phyloP scores from a whole-genome alignment of 2,888 invertebrate species.

The Timema cristinae region DNA sequence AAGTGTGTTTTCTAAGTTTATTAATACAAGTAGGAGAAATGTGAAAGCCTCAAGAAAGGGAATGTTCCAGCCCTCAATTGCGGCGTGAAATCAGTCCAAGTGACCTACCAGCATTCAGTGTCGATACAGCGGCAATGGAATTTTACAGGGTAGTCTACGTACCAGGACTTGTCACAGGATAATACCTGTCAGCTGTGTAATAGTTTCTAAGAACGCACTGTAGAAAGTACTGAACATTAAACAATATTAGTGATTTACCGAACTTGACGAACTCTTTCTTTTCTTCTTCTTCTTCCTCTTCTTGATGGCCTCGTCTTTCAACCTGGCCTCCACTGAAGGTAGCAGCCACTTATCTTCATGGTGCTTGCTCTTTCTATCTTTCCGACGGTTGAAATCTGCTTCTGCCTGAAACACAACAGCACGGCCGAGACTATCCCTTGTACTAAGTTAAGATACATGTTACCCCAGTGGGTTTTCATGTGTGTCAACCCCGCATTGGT shows the following conservation, averaged over 20 bases:
- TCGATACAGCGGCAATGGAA: no score
- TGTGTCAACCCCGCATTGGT: no score
- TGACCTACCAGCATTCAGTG: no score
- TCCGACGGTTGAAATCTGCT: slow-evolving; percentile 33
- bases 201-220: slow-evolving; percentile 1
- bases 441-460: background rate
- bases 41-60: no score
- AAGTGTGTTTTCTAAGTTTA: no score
- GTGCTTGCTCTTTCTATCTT: slow-evolving; percentile 35
- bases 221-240: background rate
- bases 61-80: no score
- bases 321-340: slow-evolving; percentile 42
- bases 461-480: no score
- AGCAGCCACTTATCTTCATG: slow-evolving; percentile 46
- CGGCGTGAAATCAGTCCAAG: no score
- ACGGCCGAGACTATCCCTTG: background rate
- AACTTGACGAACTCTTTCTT: slow-evolving; percentile 21
- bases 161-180: background rate
- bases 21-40: no score
- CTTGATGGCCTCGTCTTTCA: slow-evolving; percentile 22
- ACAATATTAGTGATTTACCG: slow-evolving; percentile 19
- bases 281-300: slow-evolving; percentile 27
- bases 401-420: slow-evolving; percentile 35
- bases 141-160: background rate
- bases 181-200: background rate